phyloP scores from a whole-genome alignment of 2,797 vertebrate genomes.

The Euthynnus affinis region DNA sequence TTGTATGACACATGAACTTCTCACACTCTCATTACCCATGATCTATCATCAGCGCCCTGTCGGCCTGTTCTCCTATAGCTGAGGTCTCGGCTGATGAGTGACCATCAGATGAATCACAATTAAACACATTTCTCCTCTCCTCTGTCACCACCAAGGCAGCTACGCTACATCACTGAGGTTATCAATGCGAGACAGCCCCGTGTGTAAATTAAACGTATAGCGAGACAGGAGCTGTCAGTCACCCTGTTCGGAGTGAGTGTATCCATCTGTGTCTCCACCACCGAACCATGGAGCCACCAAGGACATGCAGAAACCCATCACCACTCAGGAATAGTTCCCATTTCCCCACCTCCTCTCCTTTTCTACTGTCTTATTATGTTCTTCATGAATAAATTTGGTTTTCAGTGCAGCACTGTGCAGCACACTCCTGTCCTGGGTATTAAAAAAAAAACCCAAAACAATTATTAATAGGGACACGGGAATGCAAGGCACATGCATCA shows the following conservation, averaged over 20 bases:
- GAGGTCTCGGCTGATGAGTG: slow-evolving; percentile 45
- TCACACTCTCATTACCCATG: slow-evolving; percentile 64
- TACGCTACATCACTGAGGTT: slow-evolving; percentile 38
- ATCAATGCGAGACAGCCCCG: slow-evolving; percentile 31
- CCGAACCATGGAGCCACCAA: slow-evolving; percentile 25
- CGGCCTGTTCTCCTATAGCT: slow-evolving; percentile 25
- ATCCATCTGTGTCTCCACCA: slow-evolving; percentile 52
- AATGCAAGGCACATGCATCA: slow-evolving; percentile 33
- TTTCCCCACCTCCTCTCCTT: slow-evolving; percentile 21
- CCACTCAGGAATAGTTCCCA: slow-evolving; percentile 35
- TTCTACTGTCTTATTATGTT: slow-evolving; percentile 56
- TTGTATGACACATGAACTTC: slow-evolving; percentile 66
- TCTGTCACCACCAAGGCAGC: slow-evolving; percentile 14
- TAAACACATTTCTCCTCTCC: slow-evolving; percentile 48
- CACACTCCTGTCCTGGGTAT: slow-evolving; percentile 15
- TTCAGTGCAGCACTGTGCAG: slow-evolving; percentile 1
- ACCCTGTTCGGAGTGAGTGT: slow-evolving; percentile 34
- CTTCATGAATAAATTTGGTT: slow-evolving; percentile 66
- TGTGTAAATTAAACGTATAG: slow-evolving; percentile 61
- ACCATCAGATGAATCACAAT: slow-evolving; percentile 65
- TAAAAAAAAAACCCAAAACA: background rate
- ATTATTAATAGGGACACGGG: slow-evolving; percentile 35
- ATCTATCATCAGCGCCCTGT: slow-evolving; percentile 56
- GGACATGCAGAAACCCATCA: slow-evolving; percentile 48
- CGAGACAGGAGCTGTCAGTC: slow-evolving; percentile 68